Evolutionary conservation across 2,797 vertebrate genomes (phyloP), one percentile per base, ranked within the genome.

Genomic region (Anolis apletophallus): DNA sequence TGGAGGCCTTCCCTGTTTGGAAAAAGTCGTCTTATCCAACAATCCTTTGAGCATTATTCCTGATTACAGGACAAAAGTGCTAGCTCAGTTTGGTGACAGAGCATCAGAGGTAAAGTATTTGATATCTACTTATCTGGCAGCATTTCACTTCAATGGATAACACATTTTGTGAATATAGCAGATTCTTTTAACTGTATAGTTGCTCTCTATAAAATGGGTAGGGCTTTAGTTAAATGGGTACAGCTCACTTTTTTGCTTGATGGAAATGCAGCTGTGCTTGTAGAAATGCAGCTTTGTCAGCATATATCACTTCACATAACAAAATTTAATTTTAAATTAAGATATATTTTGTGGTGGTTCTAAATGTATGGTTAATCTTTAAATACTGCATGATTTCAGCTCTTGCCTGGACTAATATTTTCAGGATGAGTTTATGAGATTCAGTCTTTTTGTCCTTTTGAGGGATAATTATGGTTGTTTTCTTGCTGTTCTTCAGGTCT

Each of bases 51-150:
- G 98, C 94, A 99, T 99, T 96, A 97, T 98, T 92, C 98, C 99
- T 0, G 99, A 99, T 94, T 99, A 99, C 95, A 96, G 99, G 93
- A 99, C 99, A 91, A 99, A 99, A 95, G 98, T 99, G 61, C 97
- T 99, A 50, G 97, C 98, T 61, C 98, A 98, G 95, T 99, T 99
- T 90, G 98, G 98, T 88, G 99, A 99, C 90, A 95, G 99, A 13
- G 98, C 98, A 74, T 97, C 98, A 1, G 99, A 99, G 98, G 99
- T 99, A 96, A 93, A 93, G 12, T 32, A 46, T 85, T 73, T 81
- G 46, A 23, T 64, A 74, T 36, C 26, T 29, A 8, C 13, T 34
- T 69, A 67, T 13, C 73, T 81, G 78, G 50, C 34, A 55, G 5
- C 10, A 17, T 78, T 83, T 72, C 19, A 77, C 23, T 84, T 87